Evolutionary conservation across 2,888 invertebrate species (phyloP).

Genomic region (Euphydryas editha): DNA sequence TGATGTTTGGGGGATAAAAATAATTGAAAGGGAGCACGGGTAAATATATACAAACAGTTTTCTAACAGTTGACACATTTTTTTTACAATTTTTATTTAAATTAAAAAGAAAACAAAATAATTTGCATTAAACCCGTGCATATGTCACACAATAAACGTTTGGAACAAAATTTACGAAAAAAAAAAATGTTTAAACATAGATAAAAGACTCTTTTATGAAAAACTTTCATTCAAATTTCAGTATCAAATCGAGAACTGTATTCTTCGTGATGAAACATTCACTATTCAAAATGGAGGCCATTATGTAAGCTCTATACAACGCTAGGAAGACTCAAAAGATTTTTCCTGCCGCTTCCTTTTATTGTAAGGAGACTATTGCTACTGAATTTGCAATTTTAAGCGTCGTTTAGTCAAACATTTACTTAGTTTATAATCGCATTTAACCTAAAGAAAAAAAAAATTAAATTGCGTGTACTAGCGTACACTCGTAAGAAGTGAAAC

Average conservation of each 20-base stretch:
- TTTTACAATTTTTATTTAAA: background rate
- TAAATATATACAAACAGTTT: too few relatives aligned
- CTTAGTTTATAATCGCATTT: conserved; percentile 18
- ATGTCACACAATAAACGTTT: background rate
- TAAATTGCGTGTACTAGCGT: too few relatives aligned
- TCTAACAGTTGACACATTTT: background rate
- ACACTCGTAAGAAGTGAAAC: too few relatives aligned
- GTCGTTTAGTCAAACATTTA: conserved; percentile 21
- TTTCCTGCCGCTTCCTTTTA: conserved; percentile 27
- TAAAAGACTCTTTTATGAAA: conserved; percentile 14
- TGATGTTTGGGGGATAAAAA: too few relatives aligned
- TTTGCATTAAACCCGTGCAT: background rate
- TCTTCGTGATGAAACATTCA: conserved; percentile 23
- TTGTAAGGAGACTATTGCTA: conserved; percentile 29
- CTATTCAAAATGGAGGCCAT: conserved; percentile 25
- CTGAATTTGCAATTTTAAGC: conserved; percentile 28
- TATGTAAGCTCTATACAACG: conserved; percentile 29
- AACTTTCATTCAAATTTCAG: conserved; percentile 14
- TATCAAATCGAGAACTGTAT: conserved; percentile 28
- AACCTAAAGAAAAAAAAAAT: background rate
- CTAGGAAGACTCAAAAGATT: conserved; percentile 27
- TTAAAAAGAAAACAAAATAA: background rate
- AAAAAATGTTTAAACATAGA: conserved; percentile 2
- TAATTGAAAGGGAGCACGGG: too few relatives aligned
- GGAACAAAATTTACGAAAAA: background rate